Evolutionary conservation across 2,888 invertebrate genomes (phyloP).

Genomic region (Vannuccia rotundouncinata): DNA sequence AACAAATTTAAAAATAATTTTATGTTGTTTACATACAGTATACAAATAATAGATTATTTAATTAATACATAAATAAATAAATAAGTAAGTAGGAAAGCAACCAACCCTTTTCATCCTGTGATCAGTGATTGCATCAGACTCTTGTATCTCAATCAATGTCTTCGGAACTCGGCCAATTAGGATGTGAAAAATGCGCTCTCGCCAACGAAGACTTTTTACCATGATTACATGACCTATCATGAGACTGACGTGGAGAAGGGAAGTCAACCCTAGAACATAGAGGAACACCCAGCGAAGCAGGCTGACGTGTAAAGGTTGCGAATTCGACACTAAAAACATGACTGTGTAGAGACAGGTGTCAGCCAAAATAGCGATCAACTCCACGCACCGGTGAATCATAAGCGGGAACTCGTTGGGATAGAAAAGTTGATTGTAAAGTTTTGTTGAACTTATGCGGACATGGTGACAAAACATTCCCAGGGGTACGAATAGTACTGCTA

Average conservation of each 20-base stretch:
- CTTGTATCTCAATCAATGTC: neutral
- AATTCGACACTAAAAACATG: neutral
- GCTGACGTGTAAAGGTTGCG: neutral
- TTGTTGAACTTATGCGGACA: neutral
- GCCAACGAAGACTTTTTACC: neutral
- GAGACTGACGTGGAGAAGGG: neutral
- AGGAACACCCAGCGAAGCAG: neutral
- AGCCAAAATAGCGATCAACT: neutral
- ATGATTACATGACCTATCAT: neutral
- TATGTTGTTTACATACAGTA: no score
- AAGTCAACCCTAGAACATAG: neutral
- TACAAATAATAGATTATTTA: no score
- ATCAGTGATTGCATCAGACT: no score
- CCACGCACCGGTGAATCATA: neutral
- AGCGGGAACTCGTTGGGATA: neutral
- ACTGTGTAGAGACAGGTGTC: neutral
- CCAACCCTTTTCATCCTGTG: no score
- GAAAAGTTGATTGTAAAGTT: neutral
- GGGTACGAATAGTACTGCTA: neutral
- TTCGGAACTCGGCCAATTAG: conserved; percentile 1
- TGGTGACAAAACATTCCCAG: neutral
- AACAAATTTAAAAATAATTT: no score
- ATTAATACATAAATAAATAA: no score
- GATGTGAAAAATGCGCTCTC: neutral
- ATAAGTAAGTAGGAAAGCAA: no score